Base-by-base conservation (phyloP, 2,113 vertebrate genomes). In the Clinocottus analis region DNA sequence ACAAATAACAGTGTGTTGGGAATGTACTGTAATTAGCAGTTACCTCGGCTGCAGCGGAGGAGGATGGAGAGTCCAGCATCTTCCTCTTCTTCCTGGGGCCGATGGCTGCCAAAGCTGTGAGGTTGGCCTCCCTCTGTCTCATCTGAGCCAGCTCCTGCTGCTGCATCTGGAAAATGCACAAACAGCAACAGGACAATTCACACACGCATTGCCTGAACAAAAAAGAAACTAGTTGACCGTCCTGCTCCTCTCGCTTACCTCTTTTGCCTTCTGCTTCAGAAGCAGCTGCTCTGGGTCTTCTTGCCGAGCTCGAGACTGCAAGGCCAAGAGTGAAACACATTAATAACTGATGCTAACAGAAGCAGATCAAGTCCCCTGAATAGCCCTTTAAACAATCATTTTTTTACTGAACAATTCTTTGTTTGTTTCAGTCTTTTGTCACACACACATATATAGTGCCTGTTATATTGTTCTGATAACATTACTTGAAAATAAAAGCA, bases 231-330 rank as follows among this genome's bases (percentile, higher is more conserved):
- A 16, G 21, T 16, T 19, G 4, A n/a, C 21, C 5, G 56, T 37
- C 4, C 10, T 47, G 51, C 53, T 59, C 2, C 37, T 76, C 59
- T 79, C 43, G 31, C 78, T 72, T 82, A 99, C 98, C 96, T 99
- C 98, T 94, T 99, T 99, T 55, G 98, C 98, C 87, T 99, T 99
- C 92, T 99, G 98, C 87, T 99, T 99, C 90, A 99, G 91, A 78
- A 97, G 92, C 85, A 99, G 94, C 83, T 99, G 98, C 63, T 99
- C 98, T 23, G 98, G 98, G 86, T 99, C 98, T 92, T 99, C 98
- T 93, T 99, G 98, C 82, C 98, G 95, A 82, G 98, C 97, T 89
- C 97, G 97, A 94, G 97, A 99, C 98, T 99, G 65, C 37, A 72
- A 68, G 19, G 59, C 11, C 81, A 71, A 62, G 77, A 61, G n/a